A percentile compares a stretch with the other conserved stretches of the same genome.
Conservation (phyloP, 1,140 invertebrate genomes). For the Nebria ingens region DNA sequence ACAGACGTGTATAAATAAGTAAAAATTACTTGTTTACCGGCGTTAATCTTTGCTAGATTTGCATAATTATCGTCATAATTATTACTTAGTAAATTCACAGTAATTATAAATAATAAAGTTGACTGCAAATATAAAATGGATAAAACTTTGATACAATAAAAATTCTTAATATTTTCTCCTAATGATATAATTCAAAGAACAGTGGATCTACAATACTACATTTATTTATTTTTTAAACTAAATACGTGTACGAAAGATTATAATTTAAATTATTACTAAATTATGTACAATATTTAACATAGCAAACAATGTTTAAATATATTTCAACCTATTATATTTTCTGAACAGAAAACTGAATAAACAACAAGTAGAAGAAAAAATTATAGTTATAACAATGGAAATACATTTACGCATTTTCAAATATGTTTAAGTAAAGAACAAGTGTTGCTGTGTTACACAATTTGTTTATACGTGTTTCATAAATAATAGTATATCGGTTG, state of each 20-base stretch:
- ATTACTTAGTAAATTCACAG: too few species aligned
- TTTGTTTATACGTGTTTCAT: too few species aligned
- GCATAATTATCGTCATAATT: too few species aligned
- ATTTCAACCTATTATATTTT: not conserved
- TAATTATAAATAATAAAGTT: too few species aligned
- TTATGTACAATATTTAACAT: constrained; percentile 6
- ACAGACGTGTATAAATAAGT: too few species aligned
- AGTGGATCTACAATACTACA: not conserved
- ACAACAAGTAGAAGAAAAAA: not conserved
- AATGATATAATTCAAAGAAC: not conserved
- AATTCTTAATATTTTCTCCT: not conserved
- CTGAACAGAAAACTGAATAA: not conserved
- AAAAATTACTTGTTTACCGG: too few species aligned
- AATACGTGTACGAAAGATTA: constrained; percentile 6
- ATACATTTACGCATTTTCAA: too few species aligned
- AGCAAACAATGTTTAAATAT: not conserved
- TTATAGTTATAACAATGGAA: not conserved
- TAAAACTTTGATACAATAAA: not conserved
- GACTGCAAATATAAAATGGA: too few species aligned
- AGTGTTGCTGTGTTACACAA: not conserved
- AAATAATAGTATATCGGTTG: too few species aligned
- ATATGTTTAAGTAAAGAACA: not conserved
- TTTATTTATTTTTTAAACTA: not conserved
- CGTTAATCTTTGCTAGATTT: too few species aligned
- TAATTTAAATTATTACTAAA: constrained; percentile 9